Conservation (phyloP, 2,797 vertebrate species). For the Coracias cyanogaster region DNA sequence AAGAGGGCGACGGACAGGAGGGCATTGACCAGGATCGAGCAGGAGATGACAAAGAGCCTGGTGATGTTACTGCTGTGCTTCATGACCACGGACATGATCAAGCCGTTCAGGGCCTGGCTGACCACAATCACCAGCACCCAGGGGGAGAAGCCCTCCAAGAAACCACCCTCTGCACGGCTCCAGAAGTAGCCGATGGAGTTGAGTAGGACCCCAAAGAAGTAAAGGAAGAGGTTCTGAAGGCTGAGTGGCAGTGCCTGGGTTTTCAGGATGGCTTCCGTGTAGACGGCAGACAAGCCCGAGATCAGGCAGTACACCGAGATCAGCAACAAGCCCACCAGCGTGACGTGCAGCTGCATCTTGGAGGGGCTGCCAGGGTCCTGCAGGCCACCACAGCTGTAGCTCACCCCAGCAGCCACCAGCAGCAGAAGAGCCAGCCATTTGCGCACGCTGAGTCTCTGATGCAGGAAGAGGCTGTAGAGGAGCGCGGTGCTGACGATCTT, state of each 20-base stretch:
- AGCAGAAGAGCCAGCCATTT: slow-evolving; percentile 88
- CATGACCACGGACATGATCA: slow-evolving; percentile 94
- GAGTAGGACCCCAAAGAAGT: slow-evolving; percentile 89
- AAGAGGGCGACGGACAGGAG: slow-evolving; percentile 87
- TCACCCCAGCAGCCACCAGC: slow-evolving; percentile 85
- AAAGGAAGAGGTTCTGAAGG: slow-evolving; percentile 94
- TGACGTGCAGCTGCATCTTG: slow-evolving; percentile 79
- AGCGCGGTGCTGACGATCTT: slow-evolving; percentile 92
- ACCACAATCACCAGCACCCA: slow-evolving; percentile 85
- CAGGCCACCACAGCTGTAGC: slow-evolving; percentile 88
- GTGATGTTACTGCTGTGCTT: slow-evolving; percentile 95
- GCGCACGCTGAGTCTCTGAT: slow-evolving; percentile 75
- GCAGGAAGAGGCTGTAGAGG: slow-evolving; percentile 88
- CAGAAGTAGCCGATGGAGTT: slow-evolving; percentile 82
- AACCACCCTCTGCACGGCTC: slow-evolving; percentile 64
- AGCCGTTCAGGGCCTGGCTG: slow-evolving; percentile 90
- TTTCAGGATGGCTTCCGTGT: slow-evolving; percentile 91
- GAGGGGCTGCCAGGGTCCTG: background rate
- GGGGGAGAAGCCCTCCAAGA: slow-evolving; percentile 88
- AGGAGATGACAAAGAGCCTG: slow-evolving; percentile 93
- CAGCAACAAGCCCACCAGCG: slow-evolving; percentile 86
- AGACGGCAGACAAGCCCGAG: slow-evolving; percentile 91
- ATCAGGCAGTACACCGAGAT: slow-evolving; percentile 87
- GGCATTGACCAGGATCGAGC: slow-evolving; percentile 91
- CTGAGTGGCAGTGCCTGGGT: slow-evolving; percentile 88